phyloP scores from a whole-genome alignment of 2,113 vertebrate species.

The Sinocyclocheilus rhinocerous region DNA sequence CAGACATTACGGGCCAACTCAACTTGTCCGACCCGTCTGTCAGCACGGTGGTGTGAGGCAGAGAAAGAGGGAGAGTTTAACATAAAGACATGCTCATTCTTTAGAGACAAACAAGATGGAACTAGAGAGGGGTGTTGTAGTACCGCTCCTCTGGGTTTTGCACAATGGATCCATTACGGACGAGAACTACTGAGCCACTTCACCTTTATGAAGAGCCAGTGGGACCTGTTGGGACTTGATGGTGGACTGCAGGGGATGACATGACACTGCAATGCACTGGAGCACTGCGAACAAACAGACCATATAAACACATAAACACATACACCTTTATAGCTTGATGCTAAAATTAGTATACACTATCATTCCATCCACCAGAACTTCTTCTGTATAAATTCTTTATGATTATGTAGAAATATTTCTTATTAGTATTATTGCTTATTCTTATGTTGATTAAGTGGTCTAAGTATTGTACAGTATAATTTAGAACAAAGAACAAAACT shows the following conservation, averaged over 20 bases:
- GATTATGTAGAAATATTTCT: slow-evolving; percentile 34
- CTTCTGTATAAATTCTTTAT: slow-evolving; percentile 29
- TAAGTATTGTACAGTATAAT: slow-evolving; percentile 38
- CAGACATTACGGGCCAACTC: slow-evolving; percentile 98
- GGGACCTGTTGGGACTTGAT: background rate
- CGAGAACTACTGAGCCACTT: slow-evolving; percentile 53
- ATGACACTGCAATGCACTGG: slow-evolving; percentile 58
- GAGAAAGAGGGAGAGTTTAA: slow-evolving; percentile 35
- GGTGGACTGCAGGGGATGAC: background rate
- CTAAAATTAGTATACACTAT: slow-evolving; percentile 33
- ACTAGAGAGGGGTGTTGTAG: slow-evolving; percentile 27
- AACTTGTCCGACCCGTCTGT: slow-evolving; percentile 99
- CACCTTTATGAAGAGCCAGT: slow-evolving; percentile 58
- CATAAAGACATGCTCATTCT: slow-evolving; percentile 56
- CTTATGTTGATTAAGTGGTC: slow-evolving; percentile 32
- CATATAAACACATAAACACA: slow-evolving; percentile 27
- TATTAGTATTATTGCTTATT: slow-evolving; percentile 32
- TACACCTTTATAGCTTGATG: background rate
- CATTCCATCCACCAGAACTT: slow-evolving; percentile 21
- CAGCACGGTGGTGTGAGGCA: slow-evolving; percentile 95
- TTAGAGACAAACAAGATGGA: slow-evolving; percentile 44
- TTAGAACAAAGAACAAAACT: slow-evolving; percentile 11
- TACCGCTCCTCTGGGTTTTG: background rate
- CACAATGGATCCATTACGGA: slow-evolving; percentile 25
- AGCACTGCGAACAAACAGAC: slow-evolving; percentile 64